Evolutionary conservation across 1,140 invertebrate genomes (phyloP).

Genomic region (Ptiloglossa arizonensis): DNA sequence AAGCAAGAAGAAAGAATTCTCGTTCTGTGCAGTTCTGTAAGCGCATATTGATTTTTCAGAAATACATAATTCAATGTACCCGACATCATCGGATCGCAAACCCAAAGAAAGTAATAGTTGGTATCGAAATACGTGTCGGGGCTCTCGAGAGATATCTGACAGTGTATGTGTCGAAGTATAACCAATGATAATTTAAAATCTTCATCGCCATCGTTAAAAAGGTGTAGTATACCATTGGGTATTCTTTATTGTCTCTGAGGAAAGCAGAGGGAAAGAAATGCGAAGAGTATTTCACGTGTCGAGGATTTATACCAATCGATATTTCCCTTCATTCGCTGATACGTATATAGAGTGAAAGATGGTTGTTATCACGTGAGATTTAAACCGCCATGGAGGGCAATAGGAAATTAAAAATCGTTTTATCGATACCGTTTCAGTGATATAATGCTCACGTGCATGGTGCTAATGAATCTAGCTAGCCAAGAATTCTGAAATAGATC

Average conservation of each 20-base stretch:
- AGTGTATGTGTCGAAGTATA: not conserved
- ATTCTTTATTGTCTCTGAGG: not conserved
- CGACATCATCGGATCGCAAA: not conserved
- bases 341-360: not conserved
- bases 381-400: not conserved
- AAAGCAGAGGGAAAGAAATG: not conserved
- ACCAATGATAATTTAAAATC: not conserved
- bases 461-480: not conserved
- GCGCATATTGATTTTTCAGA: not conserved
- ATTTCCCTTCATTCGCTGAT: not conserved
- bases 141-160: too few relatives aligned
- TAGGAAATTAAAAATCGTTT: slow-evolving; percentile 15
- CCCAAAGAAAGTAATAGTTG: not conserved
- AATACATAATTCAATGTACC: not conserved
- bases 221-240: not conserved
- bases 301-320: slow-evolving; percentile 9
- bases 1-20: too few relatives aligned
- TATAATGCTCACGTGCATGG: not conserved
- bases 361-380: not conserved
- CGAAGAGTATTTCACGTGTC: not conserved
- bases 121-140: not conserved
- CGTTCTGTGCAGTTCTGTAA: not conserved
- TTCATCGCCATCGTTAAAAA: not conserved
- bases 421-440: not conserved
- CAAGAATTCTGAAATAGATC: too few relatives aligned